A percentile compares a stretch with the other conserved stretches of the same genome.
phyloP scores from a whole-genome alignment of 2,797 vertebrate genomes.

The Characodon lateralis region DNA sequence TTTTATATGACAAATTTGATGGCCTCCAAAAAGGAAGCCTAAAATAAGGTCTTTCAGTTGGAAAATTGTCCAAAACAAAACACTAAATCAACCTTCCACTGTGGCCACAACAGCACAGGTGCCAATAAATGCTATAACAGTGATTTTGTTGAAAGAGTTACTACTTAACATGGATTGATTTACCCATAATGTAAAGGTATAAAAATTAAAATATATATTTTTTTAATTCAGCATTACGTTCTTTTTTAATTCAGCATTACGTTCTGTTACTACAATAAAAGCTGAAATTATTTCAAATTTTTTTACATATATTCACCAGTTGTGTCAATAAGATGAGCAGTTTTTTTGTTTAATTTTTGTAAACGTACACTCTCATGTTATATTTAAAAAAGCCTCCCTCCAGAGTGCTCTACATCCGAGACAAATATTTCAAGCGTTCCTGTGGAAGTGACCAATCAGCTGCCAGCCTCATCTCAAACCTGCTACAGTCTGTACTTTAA shows the following conservation, averaged over 20 bases:
- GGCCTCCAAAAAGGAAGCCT: too few species aligned
- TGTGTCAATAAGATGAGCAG: background rate
- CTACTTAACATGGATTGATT: too few species aligned
- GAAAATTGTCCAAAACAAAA: too few species aligned
- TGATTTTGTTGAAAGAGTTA: too few species aligned
- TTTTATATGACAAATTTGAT: too few species aligned
- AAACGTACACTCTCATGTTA: background rate
- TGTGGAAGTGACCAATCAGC: constrained; percentile 43
- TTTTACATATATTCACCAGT: background rate
- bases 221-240: background rate
- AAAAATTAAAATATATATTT: too few species aligned
- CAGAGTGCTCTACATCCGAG: constrained; percentile 61
- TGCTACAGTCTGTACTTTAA: constrained; percentile 74
- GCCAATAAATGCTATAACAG: too few species aligned
- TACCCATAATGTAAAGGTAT: too few species aligned
- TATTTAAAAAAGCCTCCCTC: constrained; percentile 62
- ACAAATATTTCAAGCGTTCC: constrained; percentile 49
- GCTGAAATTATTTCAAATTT: background rate
- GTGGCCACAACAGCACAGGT: too few species aligned
- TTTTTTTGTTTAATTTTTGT: constrained; percentile 7
- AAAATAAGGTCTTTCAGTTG: too few species aligned
- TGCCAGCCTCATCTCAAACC: constrained; percentile 36
- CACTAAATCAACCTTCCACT: too few species aligned
- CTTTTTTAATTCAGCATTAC: background rate
- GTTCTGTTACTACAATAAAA: background rate